A percentile compares a stretch with the other conserved stretches of the same genome.
Evolutionary conservation across 1,140 invertebrate genomes (phyloP).

Genomic region (Ceratitis capitata): DNA sequence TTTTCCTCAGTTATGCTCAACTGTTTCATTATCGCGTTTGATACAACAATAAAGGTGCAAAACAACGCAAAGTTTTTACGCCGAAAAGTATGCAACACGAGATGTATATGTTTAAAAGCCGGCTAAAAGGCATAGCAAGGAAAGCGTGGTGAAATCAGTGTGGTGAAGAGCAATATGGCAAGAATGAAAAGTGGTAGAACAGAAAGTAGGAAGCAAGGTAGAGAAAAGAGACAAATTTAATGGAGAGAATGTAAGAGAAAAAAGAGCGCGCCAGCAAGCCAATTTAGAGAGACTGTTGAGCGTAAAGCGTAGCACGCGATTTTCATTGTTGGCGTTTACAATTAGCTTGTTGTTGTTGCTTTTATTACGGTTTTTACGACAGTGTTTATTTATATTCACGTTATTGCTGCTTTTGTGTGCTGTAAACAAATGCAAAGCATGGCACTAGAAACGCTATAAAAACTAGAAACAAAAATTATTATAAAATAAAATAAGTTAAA

Average conservation of each 20-base stretch:
- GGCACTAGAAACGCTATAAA: neutral
- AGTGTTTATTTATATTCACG: constrained; percentile 18
- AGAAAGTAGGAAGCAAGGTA: neutral
- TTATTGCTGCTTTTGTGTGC: constrained; percentile 12
- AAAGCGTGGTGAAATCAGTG: neutral
- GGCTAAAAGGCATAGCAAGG: neutral
- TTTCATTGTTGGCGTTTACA: neutral
- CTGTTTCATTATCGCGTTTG: too few relatives aligned
- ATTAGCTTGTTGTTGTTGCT: neutral
- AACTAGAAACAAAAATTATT: neutral
- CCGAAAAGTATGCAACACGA: neutral
- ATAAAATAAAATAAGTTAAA: neutral
- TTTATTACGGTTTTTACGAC: neutral
- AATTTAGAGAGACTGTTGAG: neutral
- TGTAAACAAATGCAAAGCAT: neutral
- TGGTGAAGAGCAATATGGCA: neutral
- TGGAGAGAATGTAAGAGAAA: neutral
- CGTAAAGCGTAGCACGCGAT: neutral
- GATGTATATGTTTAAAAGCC: neutral
- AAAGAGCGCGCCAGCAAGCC: neutral
- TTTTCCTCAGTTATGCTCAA: too few relatives aligned
- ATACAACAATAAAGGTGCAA: too few relatives aligned
- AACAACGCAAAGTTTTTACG: too few relatives aligned
- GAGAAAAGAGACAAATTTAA: neutral
- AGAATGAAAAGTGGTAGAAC: neutral